phyloP scores from a whole-genome alignment of 2,113 vertebrate genomes.

The Canis aureus region DNA sequence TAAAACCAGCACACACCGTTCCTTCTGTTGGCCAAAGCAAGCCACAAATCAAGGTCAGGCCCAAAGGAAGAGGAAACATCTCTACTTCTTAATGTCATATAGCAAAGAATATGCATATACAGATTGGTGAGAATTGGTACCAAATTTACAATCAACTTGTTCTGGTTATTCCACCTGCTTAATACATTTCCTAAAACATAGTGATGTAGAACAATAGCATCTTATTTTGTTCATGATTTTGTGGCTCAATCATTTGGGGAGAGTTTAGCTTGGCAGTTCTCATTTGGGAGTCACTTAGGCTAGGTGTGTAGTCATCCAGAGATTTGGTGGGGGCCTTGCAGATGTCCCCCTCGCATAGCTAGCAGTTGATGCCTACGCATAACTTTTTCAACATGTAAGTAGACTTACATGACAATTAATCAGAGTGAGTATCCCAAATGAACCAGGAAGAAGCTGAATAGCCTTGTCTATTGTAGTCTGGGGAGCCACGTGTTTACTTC shows the following conservation, averaged over 20 bases:
- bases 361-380: neutral
- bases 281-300: neutral
- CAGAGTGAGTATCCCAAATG: neutral
- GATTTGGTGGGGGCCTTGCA: neutral
- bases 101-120: neutral
- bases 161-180: neutral
- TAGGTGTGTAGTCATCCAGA: neutral
- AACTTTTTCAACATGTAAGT: neutral
- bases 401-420: neutral
- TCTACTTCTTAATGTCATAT: neutral
- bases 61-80: neutral
- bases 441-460: neutral
- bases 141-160: neutral
- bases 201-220: neutral
- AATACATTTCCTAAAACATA: neutral
- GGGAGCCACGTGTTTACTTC: neutral
- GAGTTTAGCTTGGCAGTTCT: neutral
- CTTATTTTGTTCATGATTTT: neutral
- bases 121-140: neutral
- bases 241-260: neutral
- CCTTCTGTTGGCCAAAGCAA: neutral
- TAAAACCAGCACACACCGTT: neutral
- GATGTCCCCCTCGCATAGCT: neutral
- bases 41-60: neutral
- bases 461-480: neutral